Conservation (phyloP, 2,888 invertebrate genomes). For the Herminia tarsipennalis region DNA sequence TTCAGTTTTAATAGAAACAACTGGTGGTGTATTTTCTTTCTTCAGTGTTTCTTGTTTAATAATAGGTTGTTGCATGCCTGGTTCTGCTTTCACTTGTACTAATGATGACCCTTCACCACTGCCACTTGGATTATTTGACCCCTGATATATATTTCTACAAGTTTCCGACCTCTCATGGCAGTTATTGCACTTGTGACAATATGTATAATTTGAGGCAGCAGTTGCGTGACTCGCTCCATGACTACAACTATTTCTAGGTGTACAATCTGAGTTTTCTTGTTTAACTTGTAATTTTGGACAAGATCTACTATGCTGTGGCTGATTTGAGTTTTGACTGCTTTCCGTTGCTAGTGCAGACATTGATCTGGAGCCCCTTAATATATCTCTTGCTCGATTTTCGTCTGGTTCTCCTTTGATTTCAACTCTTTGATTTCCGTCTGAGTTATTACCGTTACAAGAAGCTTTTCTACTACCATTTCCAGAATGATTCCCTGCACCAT, state of each 20-base stretch:
- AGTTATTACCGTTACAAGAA: slow-evolving; percentile 20
- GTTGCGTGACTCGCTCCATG: slow-evolving; percentile 31
- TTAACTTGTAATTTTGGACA: slow-evolving; percentile 44
- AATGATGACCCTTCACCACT: slow-evolving; percentile 31
- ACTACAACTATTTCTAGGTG: slow-evolving; percentile 36
- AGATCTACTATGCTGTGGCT: slow-evolving; percentile 16
- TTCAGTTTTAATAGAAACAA: slow-evolving; percentile 57
- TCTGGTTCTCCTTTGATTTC: slow-evolving; percentile 68
- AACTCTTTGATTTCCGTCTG: slow-evolving; percentile 40
- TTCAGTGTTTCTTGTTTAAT: slow-evolving; percentile 61
- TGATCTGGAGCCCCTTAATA: slow-evolving; percentile 31
- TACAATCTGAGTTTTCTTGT: slow-evolving; percentile 49
- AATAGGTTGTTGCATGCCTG: slow-evolving; percentile 43
- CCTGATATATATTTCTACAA: slow-evolving; percentile 34
- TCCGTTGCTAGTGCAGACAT: slow-evolving; percentile 27
- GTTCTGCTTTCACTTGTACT: slow-evolving; percentile 67
- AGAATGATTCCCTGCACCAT: slow-evolving; percentile 34
- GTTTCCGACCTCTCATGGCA: slow-evolving; percentile 53
- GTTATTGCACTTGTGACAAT: slow-evolving; percentile 45
- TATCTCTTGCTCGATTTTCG: slow-evolving; percentile 44
- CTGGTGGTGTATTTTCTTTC: slow-evolving; percentile 27
- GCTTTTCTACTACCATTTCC: slow-evolving; percentile 28
- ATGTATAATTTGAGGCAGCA: slow-evolving; percentile 5
- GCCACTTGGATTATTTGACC: slow-evolving; percentile 42
- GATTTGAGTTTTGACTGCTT: slow-evolving; percentile 26